Conservation (phyloP, 2,888 invertebrate species). For the Spodoptera picta region DNA sequence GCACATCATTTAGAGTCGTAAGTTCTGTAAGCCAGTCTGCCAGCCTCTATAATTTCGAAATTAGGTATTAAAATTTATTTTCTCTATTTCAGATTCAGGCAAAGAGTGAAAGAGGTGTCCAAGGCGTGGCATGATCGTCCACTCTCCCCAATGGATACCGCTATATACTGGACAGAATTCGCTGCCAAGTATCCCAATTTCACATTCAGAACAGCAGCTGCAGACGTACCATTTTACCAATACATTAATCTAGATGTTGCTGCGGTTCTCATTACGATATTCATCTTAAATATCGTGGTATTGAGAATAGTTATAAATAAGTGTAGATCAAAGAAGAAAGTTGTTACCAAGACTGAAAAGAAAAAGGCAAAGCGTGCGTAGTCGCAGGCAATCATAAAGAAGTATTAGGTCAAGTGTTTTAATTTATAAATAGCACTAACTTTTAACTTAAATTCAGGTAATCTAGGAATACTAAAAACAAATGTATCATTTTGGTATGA, state of each 20-base stretch:
- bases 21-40: too few relatives aligned
- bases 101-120: slow-evolving; percentile 83
- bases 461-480: too few relatives aligned
- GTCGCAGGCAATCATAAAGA: slow-evolving; percentile 5
- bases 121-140: slow-evolving; percentile 89
- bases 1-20: too few relatives aligned
- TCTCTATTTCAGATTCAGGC: slow-evolving; percentile 74
- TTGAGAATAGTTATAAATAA: slow-evolving; percentile 45
- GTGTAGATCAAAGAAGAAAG: slow-evolving; percentile 39
- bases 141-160: slow-evolving; percentile 88
- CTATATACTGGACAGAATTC: slow-evolving; percentile 91
- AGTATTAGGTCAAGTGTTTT: background rate
- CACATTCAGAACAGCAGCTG: slow-evolving; percentile 84
- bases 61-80: background rate
- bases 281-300: slow-evolving; percentile 48
- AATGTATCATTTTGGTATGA: too few relatives aligned
- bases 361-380: slow-evolving; percentile 59
- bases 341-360: slow-evolving; percentile 34
- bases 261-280: slow-evolving; percentile 51
- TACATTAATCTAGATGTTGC: slow-evolving; percentile 79
- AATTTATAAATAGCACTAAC: too few relatives aligned
- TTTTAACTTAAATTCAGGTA: too few relatives aligned
- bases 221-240: slow-evolving; percentile 87
- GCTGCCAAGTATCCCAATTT: slow-evolving; percentile 86
- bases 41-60: background rate